These are phyloP conservation scores for Maniola hyperantus DNA, from an alignment of 2,888 invertebrate species.

Conservation along the genomic window DNA sequence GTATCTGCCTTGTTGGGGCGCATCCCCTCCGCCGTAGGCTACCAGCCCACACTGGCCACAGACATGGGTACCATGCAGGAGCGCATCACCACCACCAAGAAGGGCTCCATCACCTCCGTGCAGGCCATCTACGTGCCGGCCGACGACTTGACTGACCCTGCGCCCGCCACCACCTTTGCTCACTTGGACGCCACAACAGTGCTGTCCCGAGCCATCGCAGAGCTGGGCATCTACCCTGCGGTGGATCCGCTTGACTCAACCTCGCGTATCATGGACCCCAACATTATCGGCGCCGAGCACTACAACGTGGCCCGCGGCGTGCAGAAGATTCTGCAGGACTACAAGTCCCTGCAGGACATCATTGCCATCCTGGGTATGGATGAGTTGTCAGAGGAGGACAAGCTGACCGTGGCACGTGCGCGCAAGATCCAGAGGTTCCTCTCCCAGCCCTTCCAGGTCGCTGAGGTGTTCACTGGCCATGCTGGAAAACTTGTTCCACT, in stretches of 20 bases:
- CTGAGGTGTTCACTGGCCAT: constrained; percentile 97
- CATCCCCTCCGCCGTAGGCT: constrained; percentile 98
- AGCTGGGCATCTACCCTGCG: constrained; percentile 96
- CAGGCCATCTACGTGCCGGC: constrained; percentile 98
- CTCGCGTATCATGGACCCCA: constrained; percentile 97
- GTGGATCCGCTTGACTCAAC: constrained; percentile 97
- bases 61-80: constrained; percentile 99
- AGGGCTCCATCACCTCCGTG: constrained; percentile 97
- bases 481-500: constrained; percentile 95
- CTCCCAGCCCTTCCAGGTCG: constrained; percentile 96
- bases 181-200: constrained; percentile 98
- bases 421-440: constrained; percentile 97
- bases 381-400: constrained; percentile 97
- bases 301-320: constrained; percentile 95
- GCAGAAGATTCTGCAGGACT: constrained; percentile 95
- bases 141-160: constrained; percentile 97
- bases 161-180: constrained; percentile 97
- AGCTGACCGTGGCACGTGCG: constrained; percentile 95
- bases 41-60: constrained; percentile 97
- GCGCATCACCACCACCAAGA: constrained; percentile 95
- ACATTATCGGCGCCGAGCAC: constrained; percentile 94
- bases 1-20: constrained; percentile 96
- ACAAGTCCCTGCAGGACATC: constrained; percentile 91
- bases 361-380: constrained; percentile 94
- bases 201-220: constrained; percentile 95